phyloP scores from a whole-genome alignment of 2,888 invertebrate species.

The Psococerastis gibbosa region DNA sequence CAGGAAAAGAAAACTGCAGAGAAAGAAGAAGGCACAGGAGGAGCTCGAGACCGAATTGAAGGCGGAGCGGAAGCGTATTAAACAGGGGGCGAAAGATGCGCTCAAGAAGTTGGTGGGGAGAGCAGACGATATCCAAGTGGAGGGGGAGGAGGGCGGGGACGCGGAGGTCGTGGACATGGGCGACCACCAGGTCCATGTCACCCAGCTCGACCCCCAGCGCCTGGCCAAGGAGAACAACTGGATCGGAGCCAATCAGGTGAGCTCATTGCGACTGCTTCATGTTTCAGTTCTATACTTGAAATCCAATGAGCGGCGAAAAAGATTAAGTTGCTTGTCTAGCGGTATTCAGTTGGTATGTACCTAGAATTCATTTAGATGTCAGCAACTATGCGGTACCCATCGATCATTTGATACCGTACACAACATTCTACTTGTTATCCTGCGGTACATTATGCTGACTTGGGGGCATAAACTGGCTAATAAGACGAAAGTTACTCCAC shows the following conservation, averaged over 20 bases:
- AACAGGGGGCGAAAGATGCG: conserved; percentile 46
- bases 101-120: conserved; percentile 56
- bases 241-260: conserved; percentile 45
- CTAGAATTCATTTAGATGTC: too few species aligned
- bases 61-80: conserved; percentile 55
- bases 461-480: not conserved
- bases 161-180: conserved; percentile 52
- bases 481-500: not conserved
- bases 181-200: conserved; percentile 58
- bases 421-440: too few species aligned
- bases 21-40: conserved; percentile 54
- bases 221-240: conserved; percentile 49
- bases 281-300: too few species aligned
- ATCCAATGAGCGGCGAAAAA: too few species aligned
- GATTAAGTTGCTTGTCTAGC: too few species aligned
- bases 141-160: conserved; percentile 36
- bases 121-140: conserved; percentile 46
- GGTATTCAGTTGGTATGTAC: too few species aligned
- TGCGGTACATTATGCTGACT: not conserved
- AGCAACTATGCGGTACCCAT: too few species aligned
- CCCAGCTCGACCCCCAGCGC: conserved; percentile 50
- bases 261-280: too few species aligned
- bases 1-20: conserved; percentile 56
- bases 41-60: conserved; percentile 49
- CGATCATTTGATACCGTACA: too few species aligned